Evolutionary conservation across 2,888 invertebrate species (phyloP), one percentile per base, ranked within the genome.

Genomic region (Loripinus fragilis): DNA sequence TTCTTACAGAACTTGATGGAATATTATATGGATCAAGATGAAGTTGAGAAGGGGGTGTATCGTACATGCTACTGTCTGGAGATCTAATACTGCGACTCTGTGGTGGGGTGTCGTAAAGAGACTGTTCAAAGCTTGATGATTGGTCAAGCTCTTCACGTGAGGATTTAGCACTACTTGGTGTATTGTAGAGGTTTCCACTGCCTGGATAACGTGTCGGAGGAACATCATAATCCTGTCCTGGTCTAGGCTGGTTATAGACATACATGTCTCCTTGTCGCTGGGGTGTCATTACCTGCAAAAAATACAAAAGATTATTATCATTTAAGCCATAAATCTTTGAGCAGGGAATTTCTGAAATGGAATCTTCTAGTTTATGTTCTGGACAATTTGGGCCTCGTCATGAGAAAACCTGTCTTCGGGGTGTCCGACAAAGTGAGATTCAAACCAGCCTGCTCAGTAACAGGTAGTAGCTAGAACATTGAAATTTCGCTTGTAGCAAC

Each of bases 1-100:
- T 92, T 23, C 93, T 86, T 76, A 92, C 92, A 5, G 93, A 92
- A 23, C 71, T 65, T 7, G 80, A 75, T 17, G 86, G 88, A 30
- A 86, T 83, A 76, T 88, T 84, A 55, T 85, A 87, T 15, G 83
- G 75, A 38, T 88, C 87, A 2, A 74, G 72, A 65, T 81, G 81
- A 45, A 83, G 66, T 8, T 83, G 85, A 10, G 87, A 85, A 3
- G 87, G 86, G n/a, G 90, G 90, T 28, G 90, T 85, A 79, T 91
- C 90, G 75, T 91, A 90, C 76, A 84, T 74, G 74, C 75, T 78
- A 66, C 71, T 68, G 41, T 85, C 81, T 41, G 73, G 50, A 50
- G 81, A 81, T 60, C 73, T 66, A 64, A 80, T 67, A 65, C 78
- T 85, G 35, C 80, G 81, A 64, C 73, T 78, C 52, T 85, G 75